Evolutionary conservation across 2,113 vertebrate species (phyloP), one percentile per base, ranked within the genome.

Genomic region (Cyprinodon variegatus): DNA sequence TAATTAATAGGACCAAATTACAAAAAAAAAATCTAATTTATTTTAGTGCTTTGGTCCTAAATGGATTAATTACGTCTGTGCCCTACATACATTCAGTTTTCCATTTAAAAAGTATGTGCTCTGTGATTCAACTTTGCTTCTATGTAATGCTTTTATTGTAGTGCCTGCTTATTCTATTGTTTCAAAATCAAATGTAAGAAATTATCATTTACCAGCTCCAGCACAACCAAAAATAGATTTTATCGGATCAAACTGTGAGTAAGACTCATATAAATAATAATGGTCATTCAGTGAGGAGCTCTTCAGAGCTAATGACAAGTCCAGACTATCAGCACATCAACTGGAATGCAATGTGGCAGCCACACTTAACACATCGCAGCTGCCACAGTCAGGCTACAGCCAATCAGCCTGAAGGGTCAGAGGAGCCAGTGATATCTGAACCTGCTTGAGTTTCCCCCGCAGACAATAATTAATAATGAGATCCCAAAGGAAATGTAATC

Each of bases 381-480:
- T 82, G 73, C 64, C 63, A 11, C 69, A 50, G 68, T 78, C 82
- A 80, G 74, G 65, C 68, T 12, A 50, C 78, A 37, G 15, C 74
- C 83, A 85, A 80, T 86, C 88, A 86, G 76, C 1, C 67, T 12
- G 68, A 4, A 17, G 76, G 81, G 86, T 86, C 87, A 78, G 22
- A n/a, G 70, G 53, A 68, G 72, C 70, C 72, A 81, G 65, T 80
- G 85, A 87, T 83, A 83, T 80, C 64, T 60, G 77, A 76, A 83
- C 70, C 64, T 20, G 20, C 74, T 78, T 61, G 65, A 72, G 64
- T 84, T 85, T 76, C 61, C 59, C 73, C 62, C 61, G 76, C 74
- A 84, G 80, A 41, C 15, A 9, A 76, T 78, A 85, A 88, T 86
- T 87, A 79, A 88, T 87, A 85, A 92, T 89, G 74, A 87, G 83